phyloP scores from a whole-genome alignment of 1,140 invertebrate species.

The Brachionus calyciflorus region DNA sequence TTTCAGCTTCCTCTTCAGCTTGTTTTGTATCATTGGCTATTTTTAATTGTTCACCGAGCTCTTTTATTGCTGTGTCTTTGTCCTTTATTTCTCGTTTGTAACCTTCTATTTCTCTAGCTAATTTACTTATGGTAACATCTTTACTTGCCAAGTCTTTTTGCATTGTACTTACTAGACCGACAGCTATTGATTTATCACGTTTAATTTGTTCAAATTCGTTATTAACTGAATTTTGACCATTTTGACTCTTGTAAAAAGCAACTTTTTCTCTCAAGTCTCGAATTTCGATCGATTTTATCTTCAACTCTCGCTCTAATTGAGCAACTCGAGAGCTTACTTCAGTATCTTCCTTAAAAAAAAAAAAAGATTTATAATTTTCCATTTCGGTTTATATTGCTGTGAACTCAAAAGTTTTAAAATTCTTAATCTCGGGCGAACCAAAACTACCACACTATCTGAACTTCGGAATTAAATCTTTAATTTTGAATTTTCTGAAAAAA shows the following conservation, averaged over 20 bases:
- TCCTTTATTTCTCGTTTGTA: constrained; percentile 57
- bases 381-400: too few relatives aligned
- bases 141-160: constrained; percentile 60
- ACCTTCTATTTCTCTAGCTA: constrained; percentile 58
- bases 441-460: too few relatives aligned
- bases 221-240: background rate
- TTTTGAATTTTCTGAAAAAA: too few relatives aligned
- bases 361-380: too few relatives aligned
- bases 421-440: too few relatives aligned
- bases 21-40: constrained; percentile 47
- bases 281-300: constrained; percentile 30
- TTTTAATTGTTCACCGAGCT: constrained; percentile 25
- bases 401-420: too few relatives aligned
- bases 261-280: constrained; percentile 30
- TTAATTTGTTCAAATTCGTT: constrained; percentile 56
- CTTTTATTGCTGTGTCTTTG: constrained; percentile 50
- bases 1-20: constrained; percentile 53
- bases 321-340: constrained; percentile 1
- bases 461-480: too few relatives aligned
- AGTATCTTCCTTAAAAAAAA: background rate
- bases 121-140: constrained; percentile 57
- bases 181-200: constrained; percentile 60
- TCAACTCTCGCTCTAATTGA: constrained; percentile 7
- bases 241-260: constrained; percentile 17
- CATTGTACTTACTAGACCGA: constrained; percentile 60